phyloP scores from a whole-genome alignment of 2,888 invertebrate genomes.

The Ichneumoninae sp. region DNA sequence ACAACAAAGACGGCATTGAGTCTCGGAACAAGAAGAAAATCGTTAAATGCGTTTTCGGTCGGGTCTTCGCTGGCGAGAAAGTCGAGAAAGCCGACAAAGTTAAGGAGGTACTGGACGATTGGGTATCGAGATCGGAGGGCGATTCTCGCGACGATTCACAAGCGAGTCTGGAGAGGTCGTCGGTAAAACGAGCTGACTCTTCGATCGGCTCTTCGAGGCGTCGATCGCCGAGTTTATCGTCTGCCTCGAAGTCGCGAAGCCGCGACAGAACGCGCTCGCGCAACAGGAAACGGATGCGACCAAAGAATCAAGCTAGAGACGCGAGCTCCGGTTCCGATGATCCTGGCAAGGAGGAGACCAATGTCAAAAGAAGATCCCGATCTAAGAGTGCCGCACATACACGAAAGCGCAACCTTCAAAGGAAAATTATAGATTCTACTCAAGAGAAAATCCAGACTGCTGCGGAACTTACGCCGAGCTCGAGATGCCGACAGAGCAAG shows the following conservation, averaged over 20 bases:
- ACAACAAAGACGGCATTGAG: constrained; percentile 66
- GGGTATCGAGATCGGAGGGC: constrained; percentile 80
- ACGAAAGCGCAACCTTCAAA: constrained; percentile 34
- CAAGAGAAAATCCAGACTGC: constrained; percentile 36
- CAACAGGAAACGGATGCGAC: constrained; percentile 49
- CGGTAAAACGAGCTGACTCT: constrained; percentile 10
- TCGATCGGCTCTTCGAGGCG: constrained; percentile 29
- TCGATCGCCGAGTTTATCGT: constrained; percentile 20
- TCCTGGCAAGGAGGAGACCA: neutral
- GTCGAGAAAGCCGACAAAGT: constrained; percentile 80
- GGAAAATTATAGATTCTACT: constrained; percentile 6
- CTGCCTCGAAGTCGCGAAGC: constrained; percentile 32
- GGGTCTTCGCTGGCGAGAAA: constrained; percentile 81
- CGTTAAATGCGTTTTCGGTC: constrained; percentile 81
- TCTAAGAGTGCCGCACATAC: constrained; percentile 31
- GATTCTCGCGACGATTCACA: constrained; percentile 72
- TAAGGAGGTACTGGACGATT: constrained; percentile 81
- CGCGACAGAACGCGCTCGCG: constrained; percentile 40
- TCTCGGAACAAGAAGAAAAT: constrained; percentile 80
- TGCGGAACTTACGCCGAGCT: constrained; percentile 56
- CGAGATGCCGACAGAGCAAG: constrained; percentile 80
- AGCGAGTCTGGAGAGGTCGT: constrained; percentile 9
- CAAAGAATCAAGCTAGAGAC: constrained; percentile 38
- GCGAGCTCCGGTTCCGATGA: constrained; percentile 21
- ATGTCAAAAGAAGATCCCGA: constrained; percentile 24